Evolutionary conservation across 2,888 invertebrate genomes (phyloP).

Genomic region (Antitype chi): DNA sequence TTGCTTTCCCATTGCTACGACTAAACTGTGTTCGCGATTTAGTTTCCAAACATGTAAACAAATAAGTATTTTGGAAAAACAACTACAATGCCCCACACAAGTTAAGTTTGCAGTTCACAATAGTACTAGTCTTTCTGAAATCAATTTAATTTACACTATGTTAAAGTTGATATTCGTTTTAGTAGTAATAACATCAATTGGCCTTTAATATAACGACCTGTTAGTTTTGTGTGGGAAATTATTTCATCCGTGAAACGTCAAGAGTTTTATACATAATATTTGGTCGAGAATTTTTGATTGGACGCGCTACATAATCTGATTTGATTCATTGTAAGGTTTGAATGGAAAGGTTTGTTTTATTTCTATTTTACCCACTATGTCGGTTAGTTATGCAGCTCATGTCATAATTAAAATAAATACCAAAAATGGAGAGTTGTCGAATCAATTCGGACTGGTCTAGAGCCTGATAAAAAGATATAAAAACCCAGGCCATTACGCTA

Average conservation of each 20-base stretch:
- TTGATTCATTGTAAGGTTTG: conserved; percentile 30
- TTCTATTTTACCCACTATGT: background rate
- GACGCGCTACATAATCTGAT: conserved; percentile 41
- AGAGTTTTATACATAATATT: conserved; percentile 44
- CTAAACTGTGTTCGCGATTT: conserved; percentile 13
- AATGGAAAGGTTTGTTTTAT: conserved; percentile 18
- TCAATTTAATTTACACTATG: background rate
- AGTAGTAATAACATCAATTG: background rate
- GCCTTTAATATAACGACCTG: conserved; percentile 15
- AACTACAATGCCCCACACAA: background rate
- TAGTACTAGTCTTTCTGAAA: background rate
- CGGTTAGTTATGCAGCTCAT: conserved; percentile 2
- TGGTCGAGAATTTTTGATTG: conserved; percentile 33
- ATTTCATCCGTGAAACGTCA: conserved; percentile 33
- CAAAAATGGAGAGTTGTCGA: background rate
- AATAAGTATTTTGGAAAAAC: background rate
- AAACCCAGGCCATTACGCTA: no score
- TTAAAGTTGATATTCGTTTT: background rate
- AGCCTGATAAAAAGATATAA: no score
- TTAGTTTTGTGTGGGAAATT: conserved; percentile 52
- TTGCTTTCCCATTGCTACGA: conserved; percentile 67
- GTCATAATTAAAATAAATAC: background rate
- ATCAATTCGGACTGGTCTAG: no score
- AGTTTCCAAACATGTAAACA: background rate
- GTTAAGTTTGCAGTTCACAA: no score